Evolutionary conservation across 2,797 vertebrate species (phyloP), one percentile per base, ranked within the genome.

Genomic region (Microcaecilia unicolor): DNA sequence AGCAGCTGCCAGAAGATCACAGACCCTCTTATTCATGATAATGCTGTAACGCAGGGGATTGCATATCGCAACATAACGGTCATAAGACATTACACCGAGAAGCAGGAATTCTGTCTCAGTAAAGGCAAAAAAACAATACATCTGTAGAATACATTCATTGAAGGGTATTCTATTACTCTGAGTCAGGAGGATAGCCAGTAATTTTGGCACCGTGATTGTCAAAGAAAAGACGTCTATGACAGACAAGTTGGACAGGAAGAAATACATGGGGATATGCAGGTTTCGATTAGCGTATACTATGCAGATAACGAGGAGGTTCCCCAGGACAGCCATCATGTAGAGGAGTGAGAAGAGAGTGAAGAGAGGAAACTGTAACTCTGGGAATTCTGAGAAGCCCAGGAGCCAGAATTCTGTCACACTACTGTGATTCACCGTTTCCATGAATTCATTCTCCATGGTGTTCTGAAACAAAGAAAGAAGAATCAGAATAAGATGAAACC

Each of bases 201-300:
- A 38, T 19, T 53, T 54, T 2, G 43, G 48, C 35, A 41, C 56
- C 16, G 46, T 39, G 4, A 31, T 17, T 11, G 35, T 48, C 12
- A 37, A 41, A 30, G 38, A 48, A 6, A 48, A 58, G 27, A 62
- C 19, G 12, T 59, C 49, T 34, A 61, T 26, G 31, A 62, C 62
- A 40, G 61, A 57, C 11, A 57, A 18, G 8, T 59, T 51, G 25
- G 31, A 44, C 22, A 64, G 43, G 22, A 58, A 51, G 21, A 63
- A 53, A 15, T 63, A 65, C 42, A 63, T 30, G 16, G 47, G 44
- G 8, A 29, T 61, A 23, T 55, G 37, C 12, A 60, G 44, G 6
- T 21, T 26, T n/a, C 40, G 11, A 14, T 63, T 51, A 33, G 3
- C 11, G n/a, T 16, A 8, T 7, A 50, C 55, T 10, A 53, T 43